phyloP scores from a whole-genome alignment of 2,113 vertebrate species.

The Herpailurus yagouaroundi region DNA sequence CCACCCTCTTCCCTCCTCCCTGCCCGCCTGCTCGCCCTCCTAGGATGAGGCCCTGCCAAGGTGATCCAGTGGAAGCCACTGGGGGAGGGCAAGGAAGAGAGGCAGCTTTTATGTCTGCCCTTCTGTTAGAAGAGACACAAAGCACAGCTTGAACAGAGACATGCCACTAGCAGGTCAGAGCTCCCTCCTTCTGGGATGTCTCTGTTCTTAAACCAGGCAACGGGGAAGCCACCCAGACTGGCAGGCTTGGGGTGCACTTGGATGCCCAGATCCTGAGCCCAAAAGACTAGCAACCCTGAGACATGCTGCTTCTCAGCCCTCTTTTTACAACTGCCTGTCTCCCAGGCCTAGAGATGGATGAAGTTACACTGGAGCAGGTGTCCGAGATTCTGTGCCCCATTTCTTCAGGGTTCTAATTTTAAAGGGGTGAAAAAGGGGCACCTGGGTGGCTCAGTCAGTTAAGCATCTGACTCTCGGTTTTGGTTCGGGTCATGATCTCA shows the following conservation, averaged over 20 bases:
- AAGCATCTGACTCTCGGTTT: no score
- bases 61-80: conserved; percentile 59
- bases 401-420: conserved; percentile 4
- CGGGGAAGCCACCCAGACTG: neutral
- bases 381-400: neutral
- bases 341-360: neutral
- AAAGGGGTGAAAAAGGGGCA: neutral
- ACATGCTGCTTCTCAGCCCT: neutral
- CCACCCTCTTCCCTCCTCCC: conserved; percentile 52
- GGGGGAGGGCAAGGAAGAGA: conserved; percentile 37
- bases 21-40: neutral
- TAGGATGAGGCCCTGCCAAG: conserved; percentile 66
- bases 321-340: neutral
- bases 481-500: no score
- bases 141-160: conserved; percentile 36
- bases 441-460: no score
- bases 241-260: neutral
- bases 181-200: neutral
- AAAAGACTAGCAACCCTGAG: neutral
- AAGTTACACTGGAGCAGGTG: neutral
- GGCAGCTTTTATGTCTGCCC: conserved; percentile 45
- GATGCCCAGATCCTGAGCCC: neutral
- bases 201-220: neutral
- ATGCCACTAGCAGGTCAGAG: neutral
- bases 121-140: conserved; percentile 48